Evolutionary conservation across 2,888 invertebrate species (phyloP), one percentile per base, ranked within the genome.

Genomic region (Cerastis leucographa): DNA sequence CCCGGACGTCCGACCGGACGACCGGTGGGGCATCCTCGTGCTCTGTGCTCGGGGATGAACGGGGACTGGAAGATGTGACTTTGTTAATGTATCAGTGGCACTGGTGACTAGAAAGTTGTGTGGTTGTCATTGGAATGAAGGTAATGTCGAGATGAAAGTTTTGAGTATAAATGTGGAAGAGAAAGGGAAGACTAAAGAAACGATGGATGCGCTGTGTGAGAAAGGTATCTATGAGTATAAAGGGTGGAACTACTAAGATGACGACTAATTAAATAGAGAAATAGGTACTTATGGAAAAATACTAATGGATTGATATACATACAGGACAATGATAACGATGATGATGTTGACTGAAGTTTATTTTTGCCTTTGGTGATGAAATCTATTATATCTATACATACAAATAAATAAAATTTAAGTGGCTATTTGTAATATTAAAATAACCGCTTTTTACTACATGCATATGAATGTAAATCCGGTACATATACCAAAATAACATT

Each of bases 1-100:
- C 84, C 87, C 86, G 91, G 83, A 85, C 78, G 71, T 80, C 75
- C 85, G 78, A 35, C 76, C 88, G 86, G 88, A 88, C 74, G 81
- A 85, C 81, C 83, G 83, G 80, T 86, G 74, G 65, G 69, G 61
- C 77, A 68, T 74, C 71, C 87, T 72, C 29, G 59, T 59, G 40
- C 66, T 42, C 73, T 61, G 19, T 25, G 12, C n/a, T 44, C 81
- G 51, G 17, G 49, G 78, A 75, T 75, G 35, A 71, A 65, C 0
- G 2, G 9, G 3, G 7, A 73, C 85, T 88, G 14, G 89, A 87
- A 71, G 19, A 19, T 68, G n/a, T 64, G n/a, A 42, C 17, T 17
- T 25, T 42, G 42, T 42, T 22, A 42, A 64, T 22, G n/a, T 64
- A 42, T n/a, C 42, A 42, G 14, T n/a, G 61, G 9, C 19, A 61